Conservation (phyloP, 2,888 invertebrate genomes). For the Syritta pipiens region DNA sequence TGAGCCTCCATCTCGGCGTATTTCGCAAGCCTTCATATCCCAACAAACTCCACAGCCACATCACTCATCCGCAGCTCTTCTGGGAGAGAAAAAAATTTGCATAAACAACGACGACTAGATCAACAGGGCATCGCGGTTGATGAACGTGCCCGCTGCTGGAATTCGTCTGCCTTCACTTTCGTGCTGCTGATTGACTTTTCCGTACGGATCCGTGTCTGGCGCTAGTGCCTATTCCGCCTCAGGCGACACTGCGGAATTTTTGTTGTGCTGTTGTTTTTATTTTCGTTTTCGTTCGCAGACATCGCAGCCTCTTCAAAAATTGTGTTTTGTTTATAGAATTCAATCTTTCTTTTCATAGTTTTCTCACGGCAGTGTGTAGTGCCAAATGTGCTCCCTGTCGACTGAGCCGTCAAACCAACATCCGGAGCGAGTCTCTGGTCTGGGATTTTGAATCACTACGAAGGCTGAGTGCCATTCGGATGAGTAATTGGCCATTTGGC, state of each 20-base stretch:
- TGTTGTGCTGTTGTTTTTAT: constrained; percentile 5
- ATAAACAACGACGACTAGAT: constrained; percentile 29
- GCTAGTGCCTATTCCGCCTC: constrained; percentile 51
- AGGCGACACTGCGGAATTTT: constrained; percentile 19
- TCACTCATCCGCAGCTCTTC: constrained; percentile 54
- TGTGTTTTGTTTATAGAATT: too few relatives aligned
- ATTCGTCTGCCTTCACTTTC: constrained; percentile 36
- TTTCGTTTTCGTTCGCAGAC: neutral
- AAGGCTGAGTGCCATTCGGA: constrained; percentile 42
- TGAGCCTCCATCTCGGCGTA: too few relatives aligned
- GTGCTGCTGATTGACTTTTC: constrained; percentile 57
- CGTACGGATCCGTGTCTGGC: constrained; percentile 60
- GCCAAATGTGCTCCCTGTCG: constrained; percentile 48
- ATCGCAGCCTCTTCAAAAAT: constrained; percentile 12
- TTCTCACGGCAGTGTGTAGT: constrained; percentile 36
- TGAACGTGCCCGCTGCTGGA: constrained; percentile 27
- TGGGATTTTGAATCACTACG: neutral
- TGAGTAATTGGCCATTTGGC: constrained; percentile 54
- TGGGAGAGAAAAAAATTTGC: constrained; percentile 39
- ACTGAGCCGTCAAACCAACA: constrained; percentile 39
- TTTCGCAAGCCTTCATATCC: too few relatives aligned
- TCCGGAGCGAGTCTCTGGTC: constrained; percentile 21
- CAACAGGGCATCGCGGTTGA: neutral
- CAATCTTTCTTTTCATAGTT: too few relatives aligned
- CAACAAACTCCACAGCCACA: too few relatives aligned